Evolutionary conservation across 1,140 invertebrate genomes (phyloP), one percentile per base, ranked within the genome.

Genomic region (Nymphalis io): DNA sequence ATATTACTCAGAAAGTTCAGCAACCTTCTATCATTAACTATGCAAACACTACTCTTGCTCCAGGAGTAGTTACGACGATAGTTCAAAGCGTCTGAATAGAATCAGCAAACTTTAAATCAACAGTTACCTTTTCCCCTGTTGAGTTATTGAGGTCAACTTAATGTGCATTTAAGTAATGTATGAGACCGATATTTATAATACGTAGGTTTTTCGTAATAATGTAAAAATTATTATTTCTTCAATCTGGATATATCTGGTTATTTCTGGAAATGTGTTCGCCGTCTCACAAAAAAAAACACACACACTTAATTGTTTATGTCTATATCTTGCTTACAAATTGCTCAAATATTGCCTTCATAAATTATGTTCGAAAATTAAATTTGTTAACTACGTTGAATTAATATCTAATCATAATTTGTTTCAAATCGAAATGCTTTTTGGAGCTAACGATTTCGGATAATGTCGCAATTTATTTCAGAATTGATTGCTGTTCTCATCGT

Each of bases 401-500:
- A 55, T 55, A 15, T 23, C 23, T 55, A 23, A 55, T 23, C 23
- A 33, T 33, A 55, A 55, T 55, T 21, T 21, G 23, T 55, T 55
- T 27, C 11, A 15, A 33, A 33, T 55, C 20, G 51, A 27, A 20
- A 21, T 20, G 46, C 46, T 33, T 33, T 55, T 55, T 55, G 51
- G 51, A 23, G 23, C 11, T 12, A 55, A 27, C 46, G 46, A 51
- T 55, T 55, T 27, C 51, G 51, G 20, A 55, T 55, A 55, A 55
- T 55, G 51, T 55, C 51, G 23, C 51, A 27, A 48, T 62, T 62
- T 62, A 44, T 48, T 51, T 53, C 60, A 20, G 60, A 63, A 63
- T 46, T 63, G 60, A 63, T 63, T 63, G 51, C 60, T 16, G 44
- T 20, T 51, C 44, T 63, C 46, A 63, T 62, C 60, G 60, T 38